Base-by-base conservation (phyloP, 2,888 invertebrate genomes). In the Melanotus villosus region DNA sequence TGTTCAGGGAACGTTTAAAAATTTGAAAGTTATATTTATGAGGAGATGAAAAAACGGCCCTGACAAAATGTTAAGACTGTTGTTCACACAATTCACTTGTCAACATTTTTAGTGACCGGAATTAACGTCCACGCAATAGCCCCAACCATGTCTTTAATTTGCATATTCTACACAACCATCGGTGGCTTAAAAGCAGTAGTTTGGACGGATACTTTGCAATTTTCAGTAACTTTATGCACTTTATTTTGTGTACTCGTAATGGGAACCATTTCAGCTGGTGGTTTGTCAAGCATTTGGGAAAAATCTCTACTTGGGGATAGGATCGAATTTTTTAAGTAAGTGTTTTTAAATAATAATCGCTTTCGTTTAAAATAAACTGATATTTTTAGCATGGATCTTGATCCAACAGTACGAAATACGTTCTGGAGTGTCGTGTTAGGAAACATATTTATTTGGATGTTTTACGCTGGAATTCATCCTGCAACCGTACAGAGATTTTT, bases 121-220 rank as follows among this genome's bases (percentile, higher is more conserved):
- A 86, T 90, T 7, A 82, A 89, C 65, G 86, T 91, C 3, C 90
- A 90, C 78, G 83, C 88, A 0, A 87, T 92, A 26, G 89, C 91
- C 1, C 88, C 90, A 1, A 85, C 91, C 0, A 87, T 91, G n/a
- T 91, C 91, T 76, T 82, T 89, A 1, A 86, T 90, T 0, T 93
- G 92, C 79, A 91, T 92, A 16, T 90, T 92, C 23, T 91, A 93
- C 75, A 92, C 92, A n/a, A 90, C 91, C 1, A 79, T 92, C 26
- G 92, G 89, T 38, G 90, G 90, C 2, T 80, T 90, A 18, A 84
- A 89, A 77, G 90, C 90, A 0, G 89, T 91, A 5, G 88, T 91
- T 2, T 89, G 89, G 82, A 88, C 90, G 7, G 87, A 87, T 67
- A 84, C 86, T 5, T 79, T 87, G 62, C 89, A 90, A 60, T 87